A percentile compares a stretch with the other conserved stretches of the same genome.
Evolutionary conservation across 2,797 vertebrate species (phyloP).

Genomic region (Columba guinea): DNA sequence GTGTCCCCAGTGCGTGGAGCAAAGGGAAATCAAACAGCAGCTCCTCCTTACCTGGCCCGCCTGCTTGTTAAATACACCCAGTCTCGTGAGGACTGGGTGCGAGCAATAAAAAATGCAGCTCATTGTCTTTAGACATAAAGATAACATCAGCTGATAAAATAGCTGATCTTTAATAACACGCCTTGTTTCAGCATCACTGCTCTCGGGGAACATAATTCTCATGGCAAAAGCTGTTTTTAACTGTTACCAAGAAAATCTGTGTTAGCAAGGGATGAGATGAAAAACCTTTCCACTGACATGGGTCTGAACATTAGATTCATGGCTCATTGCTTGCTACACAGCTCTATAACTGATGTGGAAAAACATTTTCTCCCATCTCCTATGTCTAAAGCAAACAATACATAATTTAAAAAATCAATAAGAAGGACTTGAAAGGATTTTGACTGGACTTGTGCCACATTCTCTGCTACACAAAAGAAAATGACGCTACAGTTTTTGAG

Average conservation of each 20-base stretch:
- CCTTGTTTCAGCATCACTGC: neutral
- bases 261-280: neutral
- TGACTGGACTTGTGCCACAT: neutral
- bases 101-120: neutral
- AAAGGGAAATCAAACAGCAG: constrained; percentile 41
- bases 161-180: neutral
- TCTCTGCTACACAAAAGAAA: neutral
- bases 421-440: neutral
- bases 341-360: neutral
- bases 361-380: neutral
- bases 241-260: neutral
- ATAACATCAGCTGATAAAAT: neutral
- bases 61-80: constrained; percentile 61
- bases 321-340: neutral
- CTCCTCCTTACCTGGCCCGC: neutral
- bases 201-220: neutral
- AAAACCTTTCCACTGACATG: neutral
- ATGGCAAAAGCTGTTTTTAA: neutral
- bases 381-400: neutral
- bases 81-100: neutral
- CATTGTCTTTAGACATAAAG: neutral
- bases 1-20: neutral
- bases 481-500: neutral
- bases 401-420: neutral
- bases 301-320: neutral